Evolutionary conservation across 2,113 vertebrate genomes (phyloP).

Genomic region (Myotis davidii): DNA sequence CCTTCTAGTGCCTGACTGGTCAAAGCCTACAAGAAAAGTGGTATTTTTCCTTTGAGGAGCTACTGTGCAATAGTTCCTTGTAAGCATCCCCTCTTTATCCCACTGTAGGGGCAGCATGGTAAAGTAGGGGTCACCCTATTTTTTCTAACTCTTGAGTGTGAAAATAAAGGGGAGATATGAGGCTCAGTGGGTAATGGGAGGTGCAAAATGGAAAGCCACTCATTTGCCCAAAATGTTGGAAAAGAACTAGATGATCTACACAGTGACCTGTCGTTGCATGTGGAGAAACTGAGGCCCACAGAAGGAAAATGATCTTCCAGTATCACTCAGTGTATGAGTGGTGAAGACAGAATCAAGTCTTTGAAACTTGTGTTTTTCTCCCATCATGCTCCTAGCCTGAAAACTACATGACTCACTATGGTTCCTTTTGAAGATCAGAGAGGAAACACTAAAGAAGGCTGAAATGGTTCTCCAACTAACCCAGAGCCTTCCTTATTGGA

Average conservation of each 20-base stretch:
- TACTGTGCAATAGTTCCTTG: background rate
- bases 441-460: background rate
- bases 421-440: background rate
- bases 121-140: background rate
- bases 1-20: background rate
- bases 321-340: background rate
- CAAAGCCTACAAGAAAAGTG: background rate
- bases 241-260: background rate
- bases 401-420: background rate
- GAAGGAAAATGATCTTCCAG: background rate
- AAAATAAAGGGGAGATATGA: background rate
- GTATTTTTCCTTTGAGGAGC: background rate
- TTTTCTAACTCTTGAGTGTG: background rate
- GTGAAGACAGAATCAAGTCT: background rate
- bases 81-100: background rate
- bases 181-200: background rate
- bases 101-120: background rate
- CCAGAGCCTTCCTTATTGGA: background rate
- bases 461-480: background rate
- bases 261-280: background rate
- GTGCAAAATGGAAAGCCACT: background rate
- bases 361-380: background rate
- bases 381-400: background rate
- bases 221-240: background rate
- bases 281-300: background rate